Conservation (phyloP, 2,888 invertebrate genomes). For the Drosophila emarginata region DNA sequence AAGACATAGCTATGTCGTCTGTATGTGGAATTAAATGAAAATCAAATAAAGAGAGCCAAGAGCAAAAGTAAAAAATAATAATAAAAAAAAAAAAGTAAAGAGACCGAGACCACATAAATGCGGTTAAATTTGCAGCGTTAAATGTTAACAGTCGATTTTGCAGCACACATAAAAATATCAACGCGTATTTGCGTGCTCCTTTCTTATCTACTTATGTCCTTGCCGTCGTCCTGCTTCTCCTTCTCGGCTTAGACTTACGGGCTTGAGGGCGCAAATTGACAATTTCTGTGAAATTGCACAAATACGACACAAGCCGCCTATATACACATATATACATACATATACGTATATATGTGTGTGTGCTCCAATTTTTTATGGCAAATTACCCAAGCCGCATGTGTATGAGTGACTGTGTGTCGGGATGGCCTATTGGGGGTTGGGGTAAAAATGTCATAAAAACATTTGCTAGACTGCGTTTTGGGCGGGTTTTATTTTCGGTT, state of each 20-base stretch:
- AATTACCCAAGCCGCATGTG: constrained; percentile 68
- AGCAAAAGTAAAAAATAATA: constrained; percentile 25
- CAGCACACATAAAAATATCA: constrained; percentile 68
- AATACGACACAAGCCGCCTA: constrained; percentile 55
- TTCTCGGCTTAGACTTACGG: constrained; percentile 66
- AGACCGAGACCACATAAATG: constrained; percentile 57
- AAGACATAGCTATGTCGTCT: constrained; percentile 36
- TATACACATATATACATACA: not conserved
- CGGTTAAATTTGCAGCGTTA: constrained; percentile 70
- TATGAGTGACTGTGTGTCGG: constrained; percentile 28
- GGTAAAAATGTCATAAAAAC: constrained; percentile 56
- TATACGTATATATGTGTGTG: not conserved
- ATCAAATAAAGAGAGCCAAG: constrained; percentile 61
- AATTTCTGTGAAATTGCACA: constrained; percentile 75
- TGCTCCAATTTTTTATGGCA: constrained; percentile 75
- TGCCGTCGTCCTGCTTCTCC: constrained; percentile 5
- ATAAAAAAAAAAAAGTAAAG: not conserved
- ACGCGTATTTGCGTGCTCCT: constrained; percentile 68
- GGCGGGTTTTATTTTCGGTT: constrained; percentile 33
- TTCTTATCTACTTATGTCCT: constrained; percentile 32
- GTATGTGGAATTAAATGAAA: constrained; percentile 71
- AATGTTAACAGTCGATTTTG: constrained; percentile 74
- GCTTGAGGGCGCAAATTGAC: constrained; percentile 71
- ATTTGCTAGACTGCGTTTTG: constrained; percentile 55
- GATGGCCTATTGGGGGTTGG: constrained; percentile 17